A percentile compares a stretch with the other conserved stretches of the same genome.
phyloP scores from a whole-genome alignment of 2,888 invertebrate species.

The Macrosoma leucophasiata region DNA sequence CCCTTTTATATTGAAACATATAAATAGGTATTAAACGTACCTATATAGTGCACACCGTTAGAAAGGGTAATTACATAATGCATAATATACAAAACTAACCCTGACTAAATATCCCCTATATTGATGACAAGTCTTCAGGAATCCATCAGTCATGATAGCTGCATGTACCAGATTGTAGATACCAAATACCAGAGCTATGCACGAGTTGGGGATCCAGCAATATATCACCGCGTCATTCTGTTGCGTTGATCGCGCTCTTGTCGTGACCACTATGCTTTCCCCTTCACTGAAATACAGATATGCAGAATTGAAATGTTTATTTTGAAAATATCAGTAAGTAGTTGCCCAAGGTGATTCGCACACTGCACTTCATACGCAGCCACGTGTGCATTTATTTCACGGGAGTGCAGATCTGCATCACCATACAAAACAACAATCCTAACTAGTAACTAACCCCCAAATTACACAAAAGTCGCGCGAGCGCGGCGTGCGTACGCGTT shows the following conservation, averaged over 20 bases:
- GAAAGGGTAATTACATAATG: too few relatives aligned
- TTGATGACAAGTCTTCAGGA: conserved; percentile 83
- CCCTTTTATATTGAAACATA: conserved; percentile 2
- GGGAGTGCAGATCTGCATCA: too few relatives aligned
- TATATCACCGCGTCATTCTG: conserved; percentile 77
- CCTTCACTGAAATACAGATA: conserved; percentile 74
- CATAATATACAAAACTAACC: conserved; percentile 35
- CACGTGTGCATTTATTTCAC: too few relatives aligned
- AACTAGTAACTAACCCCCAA: too few relatives aligned
- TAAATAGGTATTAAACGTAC: too few relatives aligned
- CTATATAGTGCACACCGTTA: too few relatives aligned
- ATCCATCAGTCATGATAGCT: conserved; percentile 82
- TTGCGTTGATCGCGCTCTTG: conserved; percentile 76
- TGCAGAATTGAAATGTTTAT: neutral
- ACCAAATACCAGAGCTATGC: conserved; percentile 77
- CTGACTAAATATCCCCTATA: conserved; percentile 81
- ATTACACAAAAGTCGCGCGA: too few relatives aligned
- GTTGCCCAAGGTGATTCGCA: too few relatives aligned
- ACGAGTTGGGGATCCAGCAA: conserved; percentile 82
- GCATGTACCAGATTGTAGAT: conserved; percentile 82
- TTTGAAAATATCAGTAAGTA: neutral
- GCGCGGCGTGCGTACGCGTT: too few relatives aligned
- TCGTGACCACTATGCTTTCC: conserved; percentile 78
- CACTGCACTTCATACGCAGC: too few relatives aligned
- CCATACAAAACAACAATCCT: too few relatives aligned